A percentile compares a stretch with the other conserved stretches of the same genome.
These are phyloP conservation scores for Zaprionus nigranus DNA, from an alignment of 1,140 invertebrate species.

Conservation along the genomic window DNA sequence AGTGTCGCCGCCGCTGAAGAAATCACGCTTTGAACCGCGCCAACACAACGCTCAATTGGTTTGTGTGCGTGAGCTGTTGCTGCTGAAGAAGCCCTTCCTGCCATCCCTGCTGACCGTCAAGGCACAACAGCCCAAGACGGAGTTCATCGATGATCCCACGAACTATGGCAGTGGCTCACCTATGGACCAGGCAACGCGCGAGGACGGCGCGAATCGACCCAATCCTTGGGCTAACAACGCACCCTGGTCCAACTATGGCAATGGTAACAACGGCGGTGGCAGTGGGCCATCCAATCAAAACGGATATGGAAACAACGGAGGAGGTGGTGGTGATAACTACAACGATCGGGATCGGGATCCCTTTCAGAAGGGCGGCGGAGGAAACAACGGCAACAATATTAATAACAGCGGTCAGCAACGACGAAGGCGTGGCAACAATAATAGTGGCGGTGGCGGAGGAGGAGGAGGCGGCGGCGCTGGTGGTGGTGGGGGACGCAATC, in stretches of 20 bases:
- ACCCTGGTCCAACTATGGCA: conserved; percentile 67
- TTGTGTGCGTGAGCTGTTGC: conserved; percentile 70
- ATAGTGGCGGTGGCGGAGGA: conserved; percentile 24
- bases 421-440: conserved; percentile 71
- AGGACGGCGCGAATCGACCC: conserved; percentile 44
- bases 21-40: conserved; percentile 70
- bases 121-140: conserved; percentile 67
- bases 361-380: conserved; percentile 55
- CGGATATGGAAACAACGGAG: conserved; percentile 67
- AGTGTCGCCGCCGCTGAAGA: conserved; percentile 68
- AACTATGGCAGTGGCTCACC: conserved; percentile 43
- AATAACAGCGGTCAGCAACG: conserved; percentile 56
- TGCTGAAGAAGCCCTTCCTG: conserved; percentile 75
- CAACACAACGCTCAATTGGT: conserved; percentile 81
- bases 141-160: conserved; percentile 60
- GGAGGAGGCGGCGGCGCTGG: conserved; percentile 19
- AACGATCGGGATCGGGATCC: conserved; percentile 63
- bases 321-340: conserved; percentile 50
- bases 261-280: conserved; percentile 40
- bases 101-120: conserved; percentile 69
- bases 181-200: conserved; percentile 50
- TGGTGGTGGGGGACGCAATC: conserved; percentile 56
- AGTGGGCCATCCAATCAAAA: conserved; percentile 50
- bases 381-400: conserved; percentile 46
- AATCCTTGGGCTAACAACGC: conserved; percentile 74